These are phyloP conservation scores for Passer domesticus DNA, from an alignment of 2,113 vertebrate species.

Conservation along the genomic window DNA sequence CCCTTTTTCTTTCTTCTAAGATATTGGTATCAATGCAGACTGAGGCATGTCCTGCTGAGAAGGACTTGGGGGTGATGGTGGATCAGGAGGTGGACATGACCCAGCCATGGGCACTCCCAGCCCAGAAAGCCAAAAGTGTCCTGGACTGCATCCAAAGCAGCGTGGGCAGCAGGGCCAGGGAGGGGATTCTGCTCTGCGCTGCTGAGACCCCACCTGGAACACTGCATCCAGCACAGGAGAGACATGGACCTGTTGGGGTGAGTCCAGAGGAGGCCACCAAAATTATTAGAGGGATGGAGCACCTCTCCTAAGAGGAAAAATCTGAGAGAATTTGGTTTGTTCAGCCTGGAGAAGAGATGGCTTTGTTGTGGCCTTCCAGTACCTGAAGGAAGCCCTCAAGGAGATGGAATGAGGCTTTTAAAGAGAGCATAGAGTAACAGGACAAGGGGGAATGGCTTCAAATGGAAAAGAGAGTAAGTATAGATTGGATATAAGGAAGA, in stretches of 20 bases:
- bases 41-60: not conserved
- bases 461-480: not conserved
- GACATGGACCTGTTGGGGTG: rapidly evolving
- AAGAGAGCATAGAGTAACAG: not conserved
- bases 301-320: not conserved
- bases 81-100: not conserved
- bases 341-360: not conserved
- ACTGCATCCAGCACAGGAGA: not conserved
- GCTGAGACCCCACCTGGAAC: rapidly evolving
- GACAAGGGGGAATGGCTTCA: not conserved
- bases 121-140: rapidly evolving
- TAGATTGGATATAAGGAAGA: not conserved
- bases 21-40: not conserved
- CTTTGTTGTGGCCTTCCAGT: not conserved
- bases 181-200: not conserved
- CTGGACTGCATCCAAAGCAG: not conserved
- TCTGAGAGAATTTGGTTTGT: not conserved
- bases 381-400: too few species aligned
- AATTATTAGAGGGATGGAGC: not conserved
- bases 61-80: not conserved
- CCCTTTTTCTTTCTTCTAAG: not conserved
- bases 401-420: not conserved
- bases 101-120: rapidly evolving
- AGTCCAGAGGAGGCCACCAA: not conserved
- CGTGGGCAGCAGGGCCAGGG: rapidly evolving